Evolutionary conservation across 2,888 invertebrate genomes (phyloP), one percentile per base, ranked within the genome.

Genomic region (Parnassius glacialis): DNA sequence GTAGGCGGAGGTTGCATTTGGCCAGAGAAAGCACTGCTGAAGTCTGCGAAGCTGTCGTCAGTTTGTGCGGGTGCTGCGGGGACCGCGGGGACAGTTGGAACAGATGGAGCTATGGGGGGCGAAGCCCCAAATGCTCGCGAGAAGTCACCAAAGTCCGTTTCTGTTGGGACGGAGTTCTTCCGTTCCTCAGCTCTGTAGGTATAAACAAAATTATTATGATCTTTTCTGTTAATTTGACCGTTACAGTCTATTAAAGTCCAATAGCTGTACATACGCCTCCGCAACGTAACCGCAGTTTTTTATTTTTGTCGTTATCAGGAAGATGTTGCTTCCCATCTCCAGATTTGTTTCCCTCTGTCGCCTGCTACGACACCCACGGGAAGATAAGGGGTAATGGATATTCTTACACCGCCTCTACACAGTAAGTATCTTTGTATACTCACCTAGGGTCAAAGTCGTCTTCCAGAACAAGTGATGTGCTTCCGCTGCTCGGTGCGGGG

Each of bases 141-240:
- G 79, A 97, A 97, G 84, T 96, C 96, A 0, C 96, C 96, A 81
- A 97, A 97, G 64, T 96, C 96, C 51, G 70, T 66, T 1, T 75
- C 74, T 0, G 65, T 55, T 9, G 48, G 9, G 9, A 13, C 48
- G 9, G 48, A n/a, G 0, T 71, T 34, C 9, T 72, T 75, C 0
- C 70, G 70, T 9, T 89, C 90, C n/a, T 83, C 87, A n/a, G 88
- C 90, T 70, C 90, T 90, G 81, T 0, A 75, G 48, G 53, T 45
- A 3, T 11, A 42, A 44, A 1, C 20, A 82, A 20, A 41, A 20
- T 9, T 7, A 0, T 34, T 34, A 34, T 34, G 34, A 34, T 34
- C 7, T 5, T 34, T 34, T 20, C 20, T 34, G 34, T 34, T 34
- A 34, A 5, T 34, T 0, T 7, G 34, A 7, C 34, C 34, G 20